Evolutionary conservation across 2,888 invertebrate species (phyloP), one percentile per base, ranked within the genome.

Genomic region (Flexamia atlantica): DNA sequence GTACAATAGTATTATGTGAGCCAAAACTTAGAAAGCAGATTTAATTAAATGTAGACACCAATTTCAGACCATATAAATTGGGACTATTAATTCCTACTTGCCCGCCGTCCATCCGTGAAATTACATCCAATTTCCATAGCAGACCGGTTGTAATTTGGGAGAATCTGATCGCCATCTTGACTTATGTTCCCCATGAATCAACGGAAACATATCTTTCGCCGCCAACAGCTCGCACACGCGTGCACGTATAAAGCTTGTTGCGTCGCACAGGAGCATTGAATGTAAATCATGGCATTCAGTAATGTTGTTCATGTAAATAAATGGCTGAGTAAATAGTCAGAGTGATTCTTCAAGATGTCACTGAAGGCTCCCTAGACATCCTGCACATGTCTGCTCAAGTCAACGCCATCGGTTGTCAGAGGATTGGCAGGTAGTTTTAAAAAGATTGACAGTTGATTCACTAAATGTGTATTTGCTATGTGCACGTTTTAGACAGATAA

Each of bases 81-180:
- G 36, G 36, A 9, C 4, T 57, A 57, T 57, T 12, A 57, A 57
- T 57, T 57, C 4, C 57, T 3, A 20, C 57, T n/a, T 36, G 5
- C 36, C 14, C 46, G 57, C 57, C 23, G 57, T 20, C 57, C 57
- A 57, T 57, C 57, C 20, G 36, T 36, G 57, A 57, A 57, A 57
- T 57, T 57, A 57, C 57, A 57, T 57, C 57, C 57, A 23, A 57
- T 57, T 57, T 57, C 57, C 57, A 57, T 57, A 57, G 17, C 23
- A 57, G 57, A 57, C 57, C 57, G 57, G 57, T 57, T 23, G 57
- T 57, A 57, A 57, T 57, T 57, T 57, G 23, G 20, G 9, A 36
- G 36, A 57, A 57, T 23, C 23, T 23, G 57, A 57, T 57, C 57
- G 23, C 2, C 57, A 23, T 7, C 57, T 36, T 57, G 57, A 57